Percentiles rank a stretch among this genome's conserved stretches.
Evolutionary conservation across 2,797 vertebrate species (phyloP).

Genomic region (Hydrocynus forskahlii): DNA sequence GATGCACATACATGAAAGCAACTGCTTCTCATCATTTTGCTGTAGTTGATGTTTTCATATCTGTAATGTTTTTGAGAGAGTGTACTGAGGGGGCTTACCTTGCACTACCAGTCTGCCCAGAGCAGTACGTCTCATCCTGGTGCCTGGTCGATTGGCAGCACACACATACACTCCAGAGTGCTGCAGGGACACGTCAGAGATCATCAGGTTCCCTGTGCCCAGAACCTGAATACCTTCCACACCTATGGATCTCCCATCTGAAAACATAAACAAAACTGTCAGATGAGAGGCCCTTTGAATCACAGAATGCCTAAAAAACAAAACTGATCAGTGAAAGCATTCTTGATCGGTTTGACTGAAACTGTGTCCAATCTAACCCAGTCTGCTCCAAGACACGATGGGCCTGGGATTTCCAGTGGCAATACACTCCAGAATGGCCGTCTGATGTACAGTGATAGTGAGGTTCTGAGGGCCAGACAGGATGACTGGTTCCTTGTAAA

Average conservation of each 20-base stretch:
- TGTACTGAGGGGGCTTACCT: slow-evolving; percentile 65
- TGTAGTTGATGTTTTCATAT: neutral
- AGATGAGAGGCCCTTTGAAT: neutral
- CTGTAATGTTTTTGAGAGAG: neutral
- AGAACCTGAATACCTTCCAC: slow-evolving; percentile 83
- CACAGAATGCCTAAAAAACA: neutral
- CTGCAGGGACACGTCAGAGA: slow-evolving; percentile 80
- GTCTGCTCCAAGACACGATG: slow-evolving; percentile 81
- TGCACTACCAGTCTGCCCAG: slow-evolving; percentile 79
- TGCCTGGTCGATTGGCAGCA: slow-evolving; percentile 77
- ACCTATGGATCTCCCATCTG: slow-evolving; percentile 80
- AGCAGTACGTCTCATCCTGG: slow-evolving; percentile 74
- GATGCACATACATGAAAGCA: too few species aligned
- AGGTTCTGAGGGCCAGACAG: slow-evolving; percentile 83
- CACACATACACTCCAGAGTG: slow-evolving; percentile 82
- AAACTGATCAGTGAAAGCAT: neutral
- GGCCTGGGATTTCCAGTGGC: slow-evolving; percentile 79
- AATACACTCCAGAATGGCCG: slow-evolving; percentile 77
- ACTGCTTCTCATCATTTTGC: neutral
- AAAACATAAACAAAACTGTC: slow-evolving; percentile 3
- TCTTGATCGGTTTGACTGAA: neutral
- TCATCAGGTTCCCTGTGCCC: slow-evolving; percentile 83
- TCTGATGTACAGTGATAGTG: slow-evolving; percentile 78
- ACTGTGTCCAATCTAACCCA: slow-evolving; percentile 66
- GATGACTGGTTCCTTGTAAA: slow-evolving; percentile 80